These are phyloP conservation scores for Pipistrellus pipistrellus DNA, from an alignment of 2,797 vertebrate species.

Conservation along the genomic window DNA sequence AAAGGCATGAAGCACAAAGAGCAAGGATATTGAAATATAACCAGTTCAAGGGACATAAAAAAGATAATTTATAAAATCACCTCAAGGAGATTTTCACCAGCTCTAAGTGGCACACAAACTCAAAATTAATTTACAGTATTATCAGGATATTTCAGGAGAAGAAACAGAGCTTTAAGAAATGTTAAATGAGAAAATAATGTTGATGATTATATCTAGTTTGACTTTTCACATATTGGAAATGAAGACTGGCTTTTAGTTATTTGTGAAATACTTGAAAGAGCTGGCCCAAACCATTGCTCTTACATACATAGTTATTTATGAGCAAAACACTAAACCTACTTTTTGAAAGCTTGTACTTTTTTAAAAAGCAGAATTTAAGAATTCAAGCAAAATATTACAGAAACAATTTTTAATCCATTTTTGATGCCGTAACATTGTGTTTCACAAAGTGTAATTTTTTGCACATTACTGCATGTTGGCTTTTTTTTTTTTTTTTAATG, in stretches of 20 bases:
- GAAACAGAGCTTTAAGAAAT: conserved; percentile 24
- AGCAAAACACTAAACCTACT: conserved; percentile 11
- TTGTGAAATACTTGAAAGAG: conserved; percentile 1
- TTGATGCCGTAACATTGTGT: not conserved
- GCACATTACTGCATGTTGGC: not conserved
- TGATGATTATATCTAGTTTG: not conserved
- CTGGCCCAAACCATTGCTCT: not conserved
- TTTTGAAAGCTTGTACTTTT: not conserved
- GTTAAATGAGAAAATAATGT: not conserved
- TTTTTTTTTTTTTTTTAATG: not conserved
- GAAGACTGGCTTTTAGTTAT: not conserved
- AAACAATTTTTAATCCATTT: conserved; percentile 11
- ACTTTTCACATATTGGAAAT: not conserved
- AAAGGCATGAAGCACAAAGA: not conserved
- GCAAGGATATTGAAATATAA: not conserved
- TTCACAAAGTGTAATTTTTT: not conserved
- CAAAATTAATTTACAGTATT: not conserved
- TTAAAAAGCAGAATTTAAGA: conserved; percentile 31
- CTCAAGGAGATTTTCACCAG: not conserved
- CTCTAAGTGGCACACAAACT: not conserved
- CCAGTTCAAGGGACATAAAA: not conserved
- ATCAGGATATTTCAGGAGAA: not conserved
- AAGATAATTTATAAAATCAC: not conserved
- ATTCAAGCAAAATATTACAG: conserved; percentile 5
- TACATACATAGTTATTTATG: not conserved